Percentiles rank a stretch among this genome's conserved stretches.
phyloP scores from a whole-genome alignment of 2,797 vertebrate genomes.

The Urophycis tenuis region DNA sequence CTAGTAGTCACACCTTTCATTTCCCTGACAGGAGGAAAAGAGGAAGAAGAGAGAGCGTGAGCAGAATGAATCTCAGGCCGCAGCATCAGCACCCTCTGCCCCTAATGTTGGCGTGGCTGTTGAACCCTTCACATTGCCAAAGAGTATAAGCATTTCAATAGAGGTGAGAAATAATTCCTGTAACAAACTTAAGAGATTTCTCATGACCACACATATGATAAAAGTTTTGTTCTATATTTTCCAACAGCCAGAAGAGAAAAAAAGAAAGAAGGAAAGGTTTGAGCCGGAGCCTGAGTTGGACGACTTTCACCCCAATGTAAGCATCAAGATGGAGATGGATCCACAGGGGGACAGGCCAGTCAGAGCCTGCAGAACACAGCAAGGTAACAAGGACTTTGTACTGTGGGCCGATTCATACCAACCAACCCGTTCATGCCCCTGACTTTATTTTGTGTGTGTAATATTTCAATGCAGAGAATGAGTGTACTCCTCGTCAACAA shows the following conservation, averaged over 20 bases:
- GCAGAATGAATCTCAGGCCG: slow-evolving; percentile 80
- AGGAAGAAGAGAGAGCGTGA: slow-evolving; percentile 93
- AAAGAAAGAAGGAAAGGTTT: slow-evolving; percentile 85
- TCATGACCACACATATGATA: not conserved
- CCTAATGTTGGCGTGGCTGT: slow-evolving; percentile 44
- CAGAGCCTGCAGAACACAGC: slow-evolving; percentile 87
- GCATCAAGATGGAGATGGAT: slow-evolving; percentile 64
- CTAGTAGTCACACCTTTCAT: not conserved
- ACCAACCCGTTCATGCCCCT: not conserved
- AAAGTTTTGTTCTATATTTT: slow-evolving; percentile 7
- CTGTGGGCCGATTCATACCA: not conserved
- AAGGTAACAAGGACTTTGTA: slow-evolving; percentile 65
- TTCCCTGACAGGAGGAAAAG: slow-evolving; percentile 82
- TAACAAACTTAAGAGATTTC: not conserved
- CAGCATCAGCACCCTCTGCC: slow-evolving; percentile 63
- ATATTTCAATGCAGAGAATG: slow-evolving; percentile 73
- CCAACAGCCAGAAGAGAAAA: slow-evolving; percentile 80
- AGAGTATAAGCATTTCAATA: slow-evolving; percentile 53
- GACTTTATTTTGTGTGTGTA: slow-evolving; percentile 18
- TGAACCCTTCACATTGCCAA: slow-evolving; percentile 70
- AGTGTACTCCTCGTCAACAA: slow-evolving; percentile 91
- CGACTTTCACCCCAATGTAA: slow-evolving; percentile 65
- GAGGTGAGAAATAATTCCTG: slow-evolving; percentile 56
- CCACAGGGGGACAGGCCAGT: slow-evolving; percentile 84
- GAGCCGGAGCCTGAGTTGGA: slow-evolving; percentile 83